These are phyloP conservation scores for Chalcis sispes DNA, from an alignment of 2,888 invertebrate species.

Conservation along the genomic window DNA sequence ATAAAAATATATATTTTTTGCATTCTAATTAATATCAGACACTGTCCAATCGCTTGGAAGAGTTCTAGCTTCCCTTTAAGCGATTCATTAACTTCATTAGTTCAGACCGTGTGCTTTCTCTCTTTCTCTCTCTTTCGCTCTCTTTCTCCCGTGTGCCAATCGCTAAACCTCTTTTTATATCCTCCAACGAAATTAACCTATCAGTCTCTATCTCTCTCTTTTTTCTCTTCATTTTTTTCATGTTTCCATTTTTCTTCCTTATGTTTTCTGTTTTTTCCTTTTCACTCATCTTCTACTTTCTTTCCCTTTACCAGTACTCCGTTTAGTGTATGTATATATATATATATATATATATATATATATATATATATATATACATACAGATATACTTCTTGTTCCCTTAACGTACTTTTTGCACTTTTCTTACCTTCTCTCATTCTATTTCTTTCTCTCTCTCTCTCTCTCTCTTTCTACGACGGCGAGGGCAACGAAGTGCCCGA, in stretches of 20 bases:
- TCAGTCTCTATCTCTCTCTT: slow-evolving; percentile 29
- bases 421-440: background rate
- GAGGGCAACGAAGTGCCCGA: slow-evolving; percentile 1
- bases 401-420: background rate
- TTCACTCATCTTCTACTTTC: no score
- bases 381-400: background rate
- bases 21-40: background rate
- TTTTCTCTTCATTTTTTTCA: background rate
- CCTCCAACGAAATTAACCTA: slow-evolving; percentile 37
- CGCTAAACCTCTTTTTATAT: slow-evolving; percentile 14
- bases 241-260: background rate
- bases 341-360: no score
- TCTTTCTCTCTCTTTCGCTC: background rate
- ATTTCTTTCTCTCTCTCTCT: slow-evolving; percentile 3
- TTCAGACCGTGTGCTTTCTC: background rate
- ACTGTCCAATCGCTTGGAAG: background rate
- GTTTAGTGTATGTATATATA: no score
- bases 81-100: slow-evolving; percentile 1
- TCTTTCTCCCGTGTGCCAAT: slow-evolving; percentile 7
- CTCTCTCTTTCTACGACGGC: background rate
- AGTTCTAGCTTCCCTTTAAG: background rate
- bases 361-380: background rate
- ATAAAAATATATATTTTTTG: background rate
- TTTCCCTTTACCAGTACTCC: no score
- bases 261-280: no score